Evolutionary conservation across 2,113 vertebrate genomes (phyloP).

Genomic region (Trichechus manatus): DNA sequence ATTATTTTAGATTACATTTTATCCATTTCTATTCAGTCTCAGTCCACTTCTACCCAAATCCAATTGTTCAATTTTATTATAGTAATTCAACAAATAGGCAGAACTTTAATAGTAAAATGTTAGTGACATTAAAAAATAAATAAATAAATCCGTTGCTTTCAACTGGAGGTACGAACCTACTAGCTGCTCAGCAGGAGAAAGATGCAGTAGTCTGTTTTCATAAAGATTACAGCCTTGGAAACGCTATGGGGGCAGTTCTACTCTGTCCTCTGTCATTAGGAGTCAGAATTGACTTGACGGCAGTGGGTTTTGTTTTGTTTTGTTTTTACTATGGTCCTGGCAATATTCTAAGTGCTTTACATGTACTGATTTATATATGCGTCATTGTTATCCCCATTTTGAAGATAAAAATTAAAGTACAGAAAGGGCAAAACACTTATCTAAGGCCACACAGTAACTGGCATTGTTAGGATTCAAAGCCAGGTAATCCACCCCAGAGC

Average conservation of each 20-base stretch:
- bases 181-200: too few relatives aligned
- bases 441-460: background rate
- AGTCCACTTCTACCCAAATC: background rate
- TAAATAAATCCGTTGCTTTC: background rate
- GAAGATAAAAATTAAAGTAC: slow-evolving; percentile 50
- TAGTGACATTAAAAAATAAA: background rate
- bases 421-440: background rate
- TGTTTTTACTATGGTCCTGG: background rate
- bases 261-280: too few relatives aligned
- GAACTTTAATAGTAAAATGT: slow-evolving; percentile 53
- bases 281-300: too few relatives aligned
- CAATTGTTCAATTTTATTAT: slow-evolving; percentile 8
- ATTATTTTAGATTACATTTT: slow-evolving; percentile 24
- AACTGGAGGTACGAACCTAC: background rate
- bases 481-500: background rate
- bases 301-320: too few relatives aligned
- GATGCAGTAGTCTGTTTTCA: too few relatives aligned
- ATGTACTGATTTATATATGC: background rate
- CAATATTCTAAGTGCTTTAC: background rate
- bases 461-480: background rate
- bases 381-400: background rate
- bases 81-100: slow-evolving; percentile 25
- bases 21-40: background rate
- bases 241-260: too few relatives aligned
- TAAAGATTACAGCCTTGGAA: too few relatives aligned